Base-by-base conservation (phyloP, 2,888 invertebrate species). In the Leistus spinibarbis region DNA sequence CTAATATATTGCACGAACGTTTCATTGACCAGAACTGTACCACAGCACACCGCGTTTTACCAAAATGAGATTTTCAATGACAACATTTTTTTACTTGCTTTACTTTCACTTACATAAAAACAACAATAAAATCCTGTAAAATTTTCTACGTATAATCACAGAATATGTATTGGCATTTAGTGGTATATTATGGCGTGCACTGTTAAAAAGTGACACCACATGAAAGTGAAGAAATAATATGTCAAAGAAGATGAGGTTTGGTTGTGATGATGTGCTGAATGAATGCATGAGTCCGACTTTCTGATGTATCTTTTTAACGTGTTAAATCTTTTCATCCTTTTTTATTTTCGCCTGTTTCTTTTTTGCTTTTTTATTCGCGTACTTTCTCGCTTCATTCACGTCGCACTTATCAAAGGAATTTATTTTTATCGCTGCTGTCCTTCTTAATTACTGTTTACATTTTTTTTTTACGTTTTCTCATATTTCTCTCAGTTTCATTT, bases 1-100 rank as follows among this genome's bases (percentile, higher is more conserved):
- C 66, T 65, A 17, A 73, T 67, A 73, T 73, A 73, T 67, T 60
- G 60, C 62, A 62, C 54, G 60, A 73, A 73, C 60, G 20, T 67
- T 73, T 67, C 64, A 73, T 73, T 73, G 73, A 73, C 73, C 73
- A 62, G 40, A 73, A 67, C 53, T 67, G 13, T 24, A 71, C n/a
- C n/a, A n/a, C 54, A 54, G 54, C 54, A 60, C 40, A 40, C 40
- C 13, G 40, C n/a, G 40, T 40, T 40, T 40, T 40, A 40, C 40
- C 40, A 13, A 40, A 40, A 40, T 40, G 40, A 40, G 40, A 40
- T 40, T 40, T 7, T 5, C 40, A 40, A 40, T 40, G 40, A 40
- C 40, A 40, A 40, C 40, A 40, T 13, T 40, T 40, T 40, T n/a
- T n/a, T n/a, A n/a, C n/a, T n/a, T 40, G 40, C 40, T 40, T 10